Evolutionary conservation across 2,113 vertebrate genomes (phyloP).

Genomic region (Tonatia bakeri): DNA sequence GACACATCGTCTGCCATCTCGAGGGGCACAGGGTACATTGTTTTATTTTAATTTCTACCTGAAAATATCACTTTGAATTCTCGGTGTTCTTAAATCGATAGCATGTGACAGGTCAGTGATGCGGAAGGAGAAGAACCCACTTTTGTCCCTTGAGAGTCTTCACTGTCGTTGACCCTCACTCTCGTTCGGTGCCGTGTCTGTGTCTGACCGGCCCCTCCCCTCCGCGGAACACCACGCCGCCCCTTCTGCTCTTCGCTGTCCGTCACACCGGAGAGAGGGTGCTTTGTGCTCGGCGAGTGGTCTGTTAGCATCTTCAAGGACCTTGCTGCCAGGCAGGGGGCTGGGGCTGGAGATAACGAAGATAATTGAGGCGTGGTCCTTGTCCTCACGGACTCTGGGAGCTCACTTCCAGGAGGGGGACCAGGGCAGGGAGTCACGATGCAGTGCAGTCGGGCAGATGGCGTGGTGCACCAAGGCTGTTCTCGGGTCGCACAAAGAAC

Average conservation of each 20-base stretch:
- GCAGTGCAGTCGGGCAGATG: too few relatives aligned
- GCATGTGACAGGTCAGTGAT: background rate
- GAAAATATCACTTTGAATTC: background rate
- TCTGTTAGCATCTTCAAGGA: background rate
- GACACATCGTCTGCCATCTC: background rate
- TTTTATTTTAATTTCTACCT: background rate
- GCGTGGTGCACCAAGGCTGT: background rate
- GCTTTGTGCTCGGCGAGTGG: background rate
- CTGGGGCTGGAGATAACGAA: background rate
- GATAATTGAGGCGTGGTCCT: background rate
- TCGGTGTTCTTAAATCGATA: background rate
- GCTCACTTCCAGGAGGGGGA: background rate
- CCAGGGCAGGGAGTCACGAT: background rate
- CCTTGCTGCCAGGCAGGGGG: background rate
- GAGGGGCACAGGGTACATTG: background rate
- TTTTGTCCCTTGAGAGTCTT: background rate
- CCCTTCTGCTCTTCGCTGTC: background rate
- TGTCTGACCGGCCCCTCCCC: background rate
- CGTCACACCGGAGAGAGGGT: background rate
- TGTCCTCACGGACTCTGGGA: background rate
- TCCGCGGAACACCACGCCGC: accelerated
- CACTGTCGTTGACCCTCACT: background rate
- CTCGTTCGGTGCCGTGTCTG: background rate
- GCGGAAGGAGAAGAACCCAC: background rate
- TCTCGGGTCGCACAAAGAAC: background rate